These are phyloP conservation scores for Onychomys arenicola DNA, from an alignment of 2,797 vertebrate genomes.

Conservation along the genomic window DNA sequence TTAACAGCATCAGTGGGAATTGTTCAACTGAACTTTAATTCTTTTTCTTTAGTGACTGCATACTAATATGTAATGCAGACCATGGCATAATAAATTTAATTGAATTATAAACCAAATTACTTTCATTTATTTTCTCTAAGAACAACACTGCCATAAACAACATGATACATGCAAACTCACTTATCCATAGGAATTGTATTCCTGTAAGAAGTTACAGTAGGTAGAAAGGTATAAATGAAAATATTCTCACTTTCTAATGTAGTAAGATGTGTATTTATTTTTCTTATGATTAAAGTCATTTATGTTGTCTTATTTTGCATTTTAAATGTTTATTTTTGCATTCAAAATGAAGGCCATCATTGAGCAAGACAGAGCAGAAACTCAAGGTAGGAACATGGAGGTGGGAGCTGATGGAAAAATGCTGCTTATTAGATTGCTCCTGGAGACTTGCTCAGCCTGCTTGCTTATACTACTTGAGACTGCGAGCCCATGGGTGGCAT, in stretches of 20 bases:
- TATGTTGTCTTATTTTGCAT: background rate
- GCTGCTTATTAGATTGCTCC: background rate
- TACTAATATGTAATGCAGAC: background rate
- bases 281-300: background rate
- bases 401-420: background rate
- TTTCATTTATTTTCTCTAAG: background rate
- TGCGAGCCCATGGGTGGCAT: background rate
- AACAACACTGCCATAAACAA: background rate
- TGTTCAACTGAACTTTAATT: conserved; percentile 11
- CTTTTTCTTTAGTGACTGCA: conserved; percentile 4
- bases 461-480: background rate
- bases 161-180: background rate
- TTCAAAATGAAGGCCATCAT: background rate
- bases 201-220: background rate
- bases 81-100: background rate
- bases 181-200: background rate
- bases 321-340: background rate
- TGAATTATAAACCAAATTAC: background rate
- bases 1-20: background rate
- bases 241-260: background rate
- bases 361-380: background rate
- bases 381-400: background rate
- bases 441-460: background rate
- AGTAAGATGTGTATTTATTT: background rate
- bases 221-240: background rate